Evolutionary conservation across 2,797 vertebrate species (phyloP).

Genomic region (Synaphobranchus kaupii): DNA sequence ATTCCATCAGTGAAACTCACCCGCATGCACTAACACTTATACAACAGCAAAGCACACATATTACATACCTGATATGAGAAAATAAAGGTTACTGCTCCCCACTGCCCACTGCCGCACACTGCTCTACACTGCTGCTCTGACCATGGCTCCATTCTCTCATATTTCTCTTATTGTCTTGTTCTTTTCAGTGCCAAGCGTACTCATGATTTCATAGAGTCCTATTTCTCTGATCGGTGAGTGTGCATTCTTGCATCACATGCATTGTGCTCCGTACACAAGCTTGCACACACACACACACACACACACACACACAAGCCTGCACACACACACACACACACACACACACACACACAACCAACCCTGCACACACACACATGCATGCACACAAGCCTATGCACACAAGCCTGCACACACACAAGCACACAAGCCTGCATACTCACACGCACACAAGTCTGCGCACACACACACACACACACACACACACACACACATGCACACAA

Average conservation of each 20-base stretch:
- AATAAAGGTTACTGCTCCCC: not conserved
- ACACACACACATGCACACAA: not conserved
- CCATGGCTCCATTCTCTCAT: not conserved
- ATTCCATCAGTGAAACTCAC: not conserved
- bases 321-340: not conserved
- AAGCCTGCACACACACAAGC: not conserved
- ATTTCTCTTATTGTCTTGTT: not conserved
- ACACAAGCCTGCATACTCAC: not conserved
- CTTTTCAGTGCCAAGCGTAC: constrained; percentile 75
- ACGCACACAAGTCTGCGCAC: not conserved
- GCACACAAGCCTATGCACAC: not conserved
- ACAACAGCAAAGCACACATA: not conserved
- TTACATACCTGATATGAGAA: too few species aligned
- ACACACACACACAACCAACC: not conserved
- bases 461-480: not conserved
- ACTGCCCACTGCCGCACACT: not conserved
- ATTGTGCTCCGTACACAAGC: not conserved
- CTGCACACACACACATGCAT: not conserved
- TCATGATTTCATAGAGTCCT: constrained; percentile 81
- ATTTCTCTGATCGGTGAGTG: constrained; percentile 83
- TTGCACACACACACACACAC: not conserved
- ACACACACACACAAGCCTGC: constrained; percentile 1
- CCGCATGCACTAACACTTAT: not conserved
- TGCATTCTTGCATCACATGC: constrained; percentile 13
- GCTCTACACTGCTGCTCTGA: not conserved